Percentiles rank a stretch among this genome's conserved stretches.
phyloP scores from a whole-genome alignment of 2,888 invertebrate genomes.

The Brachyptera putata region DNA sequence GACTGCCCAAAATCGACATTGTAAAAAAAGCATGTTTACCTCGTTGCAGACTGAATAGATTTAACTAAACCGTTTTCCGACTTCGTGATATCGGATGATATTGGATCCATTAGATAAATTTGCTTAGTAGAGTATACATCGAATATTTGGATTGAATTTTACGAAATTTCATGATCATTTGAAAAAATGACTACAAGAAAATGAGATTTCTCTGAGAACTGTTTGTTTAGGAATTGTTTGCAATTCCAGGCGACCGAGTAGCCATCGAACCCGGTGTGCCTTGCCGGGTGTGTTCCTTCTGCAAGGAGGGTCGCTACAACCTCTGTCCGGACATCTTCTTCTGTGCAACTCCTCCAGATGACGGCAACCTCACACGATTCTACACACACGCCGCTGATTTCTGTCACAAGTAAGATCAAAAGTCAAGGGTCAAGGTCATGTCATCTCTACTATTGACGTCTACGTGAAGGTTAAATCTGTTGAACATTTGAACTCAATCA shows the following conservation, averaged over 20 bases:
- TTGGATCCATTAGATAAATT: too few relatives aligned
- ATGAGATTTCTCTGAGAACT: not conserved
- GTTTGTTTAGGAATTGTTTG: not conserved
- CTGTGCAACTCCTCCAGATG: slow-evolving; percentile 91
- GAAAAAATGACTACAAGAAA: not conserved
- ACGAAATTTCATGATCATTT: not conserved
- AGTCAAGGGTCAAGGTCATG: too few relatives aligned
- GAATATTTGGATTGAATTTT: too few relatives aligned
- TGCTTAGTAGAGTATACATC: too few relatives aligned
- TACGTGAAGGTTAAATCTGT: too few relatives aligned
- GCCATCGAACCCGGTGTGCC: slow-evolving; percentile 93
- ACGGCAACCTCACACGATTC: slow-evolving; percentile 84
- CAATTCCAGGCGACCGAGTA: slow-evolving; percentile 78
- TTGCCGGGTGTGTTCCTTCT: slow-evolving; percentile 78
- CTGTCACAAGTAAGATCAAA: slow-evolving; percentile 70
- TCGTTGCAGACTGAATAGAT: too few relatives aligned
- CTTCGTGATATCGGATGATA: too few relatives aligned
- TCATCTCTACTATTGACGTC: too few relatives aligned
- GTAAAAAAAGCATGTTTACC: too few relatives aligned
- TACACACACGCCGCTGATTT: slow-evolving; percentile 89
- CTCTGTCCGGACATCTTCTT: slow-evolving; percentile 82
- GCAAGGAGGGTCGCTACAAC: slow-evolving; percentile 87
- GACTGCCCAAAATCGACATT: too few relatives aligned
- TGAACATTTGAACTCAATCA: too few relatives aligned
- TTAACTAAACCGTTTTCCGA: too few relatives aligned